Conservation (phyloP, 53 echinoderm and acorn worm species). For the Antedon mediterranea region DNA sequence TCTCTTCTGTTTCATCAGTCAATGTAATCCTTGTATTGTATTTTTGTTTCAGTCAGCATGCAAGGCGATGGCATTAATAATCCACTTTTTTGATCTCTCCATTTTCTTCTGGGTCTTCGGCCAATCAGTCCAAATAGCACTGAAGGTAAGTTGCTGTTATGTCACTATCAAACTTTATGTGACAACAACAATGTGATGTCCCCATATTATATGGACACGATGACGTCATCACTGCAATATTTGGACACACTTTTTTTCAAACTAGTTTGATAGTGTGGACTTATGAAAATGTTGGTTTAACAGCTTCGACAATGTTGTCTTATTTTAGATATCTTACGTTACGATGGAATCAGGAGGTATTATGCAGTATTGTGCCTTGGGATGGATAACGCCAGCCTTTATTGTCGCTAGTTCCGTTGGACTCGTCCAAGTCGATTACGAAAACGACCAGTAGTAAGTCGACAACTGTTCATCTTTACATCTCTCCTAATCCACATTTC, state of each 20-base stretch:
- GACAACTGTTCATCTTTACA: no score
- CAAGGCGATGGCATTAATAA: constrained; percentile 57
- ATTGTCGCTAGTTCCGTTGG: constrained; percentile 90
- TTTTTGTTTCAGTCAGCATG: constrained; percentile 39
- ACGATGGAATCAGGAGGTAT: constrained; percentile 60
- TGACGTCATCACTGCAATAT: no score
- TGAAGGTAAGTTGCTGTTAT: constrained; percentile 35
- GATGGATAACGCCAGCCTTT: constrained; percentile 92
- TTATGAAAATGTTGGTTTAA: no score
- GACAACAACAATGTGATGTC: no score
- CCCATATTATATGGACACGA: no score
- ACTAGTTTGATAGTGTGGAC: no score
- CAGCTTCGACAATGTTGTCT: neutral
- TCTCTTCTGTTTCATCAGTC: no score
- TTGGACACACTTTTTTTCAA: no score
- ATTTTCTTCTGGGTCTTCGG: constrained; percentile 86
- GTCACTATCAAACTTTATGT: no score
- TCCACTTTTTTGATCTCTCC: constrained; percentile 80
- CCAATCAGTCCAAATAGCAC: constrained; percentile 65
- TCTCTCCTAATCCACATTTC: no score
- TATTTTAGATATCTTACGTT: constrained; percentile 57
- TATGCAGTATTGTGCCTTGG: constrained; percentile 73
- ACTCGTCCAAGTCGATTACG: constrained; percentile 44
- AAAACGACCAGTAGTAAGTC: constrained; percentile 64
- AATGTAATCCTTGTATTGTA: no score